Base-by-base conservation (phyloP, 2,113 vertebrate species). In the Phylloscopus whistleri region DNA sequence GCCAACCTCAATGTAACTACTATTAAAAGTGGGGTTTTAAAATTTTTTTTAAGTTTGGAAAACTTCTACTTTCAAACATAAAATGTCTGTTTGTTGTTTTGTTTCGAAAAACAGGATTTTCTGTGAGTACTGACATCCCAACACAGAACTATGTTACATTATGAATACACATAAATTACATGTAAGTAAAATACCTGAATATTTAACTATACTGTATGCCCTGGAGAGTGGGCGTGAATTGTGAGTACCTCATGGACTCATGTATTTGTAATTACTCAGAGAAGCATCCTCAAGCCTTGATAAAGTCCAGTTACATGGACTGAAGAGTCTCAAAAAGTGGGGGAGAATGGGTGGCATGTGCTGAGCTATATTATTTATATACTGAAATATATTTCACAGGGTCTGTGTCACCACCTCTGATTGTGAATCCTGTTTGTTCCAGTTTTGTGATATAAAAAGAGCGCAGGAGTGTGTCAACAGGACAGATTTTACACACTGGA, bases 401-500 rank as follows among this genome's bases (percentile, higher is more conserved):
- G 39, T 11, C 33, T 80, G 46, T 85, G 33, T 41, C 82, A 66
- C 46, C 52, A 85, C 5, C 72, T 52, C 23, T 58, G 68, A 80
- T 69, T 83, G 73, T 76, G 91, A 95, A 84, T 91, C 56, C 35
- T 16, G 3, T 89, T 93, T 87, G 74, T 89, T 86, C 53, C 80
- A 77, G 55, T 49, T 91, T 63, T 46, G 58, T 3, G 9, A 48
- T 78, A 59, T 87, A 92, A 94, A 97, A 96, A 77, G 56, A 89
- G 63, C 5, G 4, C 58, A 96, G 77, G 53, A 69, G 17, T 68
- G 48, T 87, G 69, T 97, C 97, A 98, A 97, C 84, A 97, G 97
- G 95, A 97, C 94, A 95, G 97, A 98, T 96, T 98, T 97, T 97
- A 96, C 96, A 94, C 87, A 96, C 95, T 97, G 87, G 97, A 97